A percentile compares a stretch with the other conserved stretches of the same genome.
phyloP scores from a whole-genome alignment of 2,888 invertebrate species.

The Agrotis exclamationis region DNA sequence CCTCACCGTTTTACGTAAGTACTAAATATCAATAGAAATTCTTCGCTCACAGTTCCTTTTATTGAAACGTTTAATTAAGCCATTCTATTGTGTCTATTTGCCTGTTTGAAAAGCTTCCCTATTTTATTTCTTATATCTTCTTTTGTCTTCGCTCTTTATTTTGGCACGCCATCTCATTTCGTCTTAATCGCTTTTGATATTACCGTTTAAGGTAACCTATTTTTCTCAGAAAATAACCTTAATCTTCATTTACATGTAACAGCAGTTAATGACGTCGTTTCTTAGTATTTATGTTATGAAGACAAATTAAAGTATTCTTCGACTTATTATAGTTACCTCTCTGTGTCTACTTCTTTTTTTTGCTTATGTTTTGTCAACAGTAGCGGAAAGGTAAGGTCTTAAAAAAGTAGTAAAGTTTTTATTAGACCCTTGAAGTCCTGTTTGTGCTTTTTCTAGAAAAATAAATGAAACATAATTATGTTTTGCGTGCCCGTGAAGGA shows the following conservation, averaged over 20 bases:
- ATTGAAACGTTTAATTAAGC: conserved; percentile 45
- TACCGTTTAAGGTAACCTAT: conserved; percentile 52
- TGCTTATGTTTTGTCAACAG: conserved; percentile 29
- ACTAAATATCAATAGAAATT: conserved; percentile 11
- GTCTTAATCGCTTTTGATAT: conserved; percentile 66
- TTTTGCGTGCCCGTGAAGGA: conserved; percentile 34
- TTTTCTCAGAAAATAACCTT: conserved; percentile 35
- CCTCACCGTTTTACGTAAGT: conserved; percentile 94
- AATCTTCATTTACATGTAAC: conserved; percentile 51
- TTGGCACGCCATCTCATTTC: conserved; percentile 44
- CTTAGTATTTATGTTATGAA: conserved; percentile 33
- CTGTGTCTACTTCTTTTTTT: conserved; percentile 9
- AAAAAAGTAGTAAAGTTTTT: conserved; percentile 59
- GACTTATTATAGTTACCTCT: conserved; percentile 31
- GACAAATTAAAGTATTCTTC: conserved; percentile 47
- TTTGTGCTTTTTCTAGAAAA: conserved; percentile 43
- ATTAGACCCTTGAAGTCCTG: conserved; percentile 33
- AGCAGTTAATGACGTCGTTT: conserved; percentile 48
- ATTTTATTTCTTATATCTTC: conserved; percentile 26
- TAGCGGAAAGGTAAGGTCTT: conserved; percentile 35
- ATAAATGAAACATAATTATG: conserved; percentile 54
- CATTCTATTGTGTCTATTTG: conserved; percentile 44
- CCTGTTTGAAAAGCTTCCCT: conserved; percentile 23
- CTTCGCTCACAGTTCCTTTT: conserved; percentile 3
- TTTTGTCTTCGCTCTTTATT: conserved; percentile 22